These are phyloP conservation scores for Rugalucina vietnamica DNA, from an alignment of 2,888 invertebrate species.

Conservation along the genomic window DNA sequence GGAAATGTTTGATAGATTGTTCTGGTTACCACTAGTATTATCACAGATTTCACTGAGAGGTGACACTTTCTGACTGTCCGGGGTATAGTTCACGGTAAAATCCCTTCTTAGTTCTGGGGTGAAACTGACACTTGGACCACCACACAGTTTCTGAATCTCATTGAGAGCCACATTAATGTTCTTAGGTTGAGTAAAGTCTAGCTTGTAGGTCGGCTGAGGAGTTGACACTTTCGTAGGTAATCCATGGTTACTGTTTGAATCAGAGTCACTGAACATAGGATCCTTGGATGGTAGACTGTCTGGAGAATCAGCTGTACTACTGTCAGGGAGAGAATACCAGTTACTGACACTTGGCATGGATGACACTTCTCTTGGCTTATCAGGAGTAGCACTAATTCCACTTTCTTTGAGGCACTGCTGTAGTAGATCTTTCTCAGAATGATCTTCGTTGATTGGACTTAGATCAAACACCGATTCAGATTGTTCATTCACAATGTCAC, in stretches of 20 bases:
- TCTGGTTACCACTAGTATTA: not conserved
- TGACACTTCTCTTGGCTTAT: not conserved
- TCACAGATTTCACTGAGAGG: constrained; percentile 24
- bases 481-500: not conserved
- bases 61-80: constrained; percentile 29
- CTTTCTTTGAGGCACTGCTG: constrained; percentile 54
- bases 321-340: constrained; percentile 20
- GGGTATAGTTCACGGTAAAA: constrained; percentile 31
- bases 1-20: not conserved
- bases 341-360: not conserved
- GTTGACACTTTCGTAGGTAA: not conserved
- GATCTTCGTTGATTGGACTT: not conserved
- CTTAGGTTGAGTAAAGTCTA: constrained; percentile 22
- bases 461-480: not conserved
- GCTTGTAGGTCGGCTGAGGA: constrained; percentile 3
- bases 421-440: constrained; percentile 32
- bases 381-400: constrained; percentile 35
- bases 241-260: not conserved
- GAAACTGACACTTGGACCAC: constrained; percentile 48
- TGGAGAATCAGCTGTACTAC: constrained; percentile 46
- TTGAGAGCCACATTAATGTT: constrained; percentile 45
- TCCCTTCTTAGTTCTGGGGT: constrained; percentile 56
- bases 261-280: not conserved
- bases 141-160: constrained; percentile 55
- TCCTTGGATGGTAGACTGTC: constrained; percentile 32